Evolutionary conservation across 2,113 vertebrate genomes (phyloP), one percentile per base, ranked within the genome.

Genomic region (Xenotilapia longispinis): DNA sequence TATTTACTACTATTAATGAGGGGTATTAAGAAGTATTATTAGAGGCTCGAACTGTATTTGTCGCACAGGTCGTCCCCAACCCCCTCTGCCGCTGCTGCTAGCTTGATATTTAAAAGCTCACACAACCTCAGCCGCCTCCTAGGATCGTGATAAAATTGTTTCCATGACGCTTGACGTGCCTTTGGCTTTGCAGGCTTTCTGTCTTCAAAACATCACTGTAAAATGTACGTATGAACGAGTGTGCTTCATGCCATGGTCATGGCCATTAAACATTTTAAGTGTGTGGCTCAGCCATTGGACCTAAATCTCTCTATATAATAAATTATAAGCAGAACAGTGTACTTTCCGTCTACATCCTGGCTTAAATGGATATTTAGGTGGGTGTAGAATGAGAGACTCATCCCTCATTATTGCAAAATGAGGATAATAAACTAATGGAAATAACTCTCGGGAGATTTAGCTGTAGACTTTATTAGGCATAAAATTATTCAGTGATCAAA

Each of bases 151-250:
- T 80, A 75, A 23, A 84, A 81, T 84, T 81, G 84, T 88, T 89
- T 94, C 90, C 90, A 36, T 93, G 84, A 93, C 85, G 82, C 84
- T 78, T n/a, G 78, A 53, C 73, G 60, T 80, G 49, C 78, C 83
- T 68, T 23, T 85, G 49, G 31, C 65, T 86, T 45, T 83, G 53
- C 81, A 54, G 15, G 70, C 75, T 78, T 51, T 80, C 21, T 89
- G 21, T 60, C 45, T 65, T 57, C 15, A 57, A 93, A 65, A 81
- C 79, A 55, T 82, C 70, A 23, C 8, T 23, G 21, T 79, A 23
- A 28, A 55, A 54, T 84, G 33, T 54, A 7, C 42, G 21, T 9
- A 28, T 28, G 7, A 51, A 26, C 53, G 53, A 26, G 19, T 68
- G 42, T n/a, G 13, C 21, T 82, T 33, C 19, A 57, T 60, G 51